These are phyloP conservation scores for Siphamia tubifer DNA, from an alignment of 2,113 vertebrate genomes.

Conservation along the genomic window DNA sequence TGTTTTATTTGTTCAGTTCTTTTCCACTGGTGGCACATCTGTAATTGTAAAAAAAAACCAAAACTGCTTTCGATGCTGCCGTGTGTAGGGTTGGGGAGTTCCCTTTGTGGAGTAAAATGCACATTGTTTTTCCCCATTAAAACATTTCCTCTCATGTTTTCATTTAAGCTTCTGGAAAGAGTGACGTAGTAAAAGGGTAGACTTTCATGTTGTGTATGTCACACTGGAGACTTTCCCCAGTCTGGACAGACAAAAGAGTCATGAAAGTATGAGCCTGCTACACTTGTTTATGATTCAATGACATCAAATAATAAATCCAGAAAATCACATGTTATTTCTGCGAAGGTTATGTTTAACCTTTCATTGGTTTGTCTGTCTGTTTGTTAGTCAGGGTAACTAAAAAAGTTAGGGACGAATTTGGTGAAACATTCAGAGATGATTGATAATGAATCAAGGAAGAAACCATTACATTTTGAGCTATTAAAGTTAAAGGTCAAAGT, in stretches of 20 bases:
- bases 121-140: slow-evolving; percentile 11
- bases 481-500: too few relatives aligned
- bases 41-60: not conserved
- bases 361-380: too few relatives aligned
- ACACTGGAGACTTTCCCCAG: slow-evolving; percentile 35
- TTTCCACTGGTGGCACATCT: not conserved
- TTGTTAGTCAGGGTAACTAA: too few relatives aligned
- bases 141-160: slow-evolving; percentile 26
- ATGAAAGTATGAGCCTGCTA: slow-evolving; percentile 13
- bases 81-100: slow-evolving; percentile 14
- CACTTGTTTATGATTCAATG: not conserved
- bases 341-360: too few relatives aligned
- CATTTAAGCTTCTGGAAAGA: slow-evolving; percentile 33
- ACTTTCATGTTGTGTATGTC: slow-evolving; percentile 29
- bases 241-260: slow-evolving; percentile 13
- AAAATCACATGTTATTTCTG: too few relatives aligned
- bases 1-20: slow-evolving; percentile 15
- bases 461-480: too few relatives aligned
- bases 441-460: too few relatives aligned
- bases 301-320: not conserved
- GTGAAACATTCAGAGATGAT: too few relatives aligned
- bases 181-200: slow-evolving; percentile 21
- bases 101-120: not conserved
- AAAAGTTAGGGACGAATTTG: too few relatives aligned
- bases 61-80: not conserved